A percentile compares a stretch with the other conserved stretches of the same genome.
Evolutionary conservation across 1,140 invertebrate species (phyloP).

Genomic region (Bombus soroeensis): DNA sequence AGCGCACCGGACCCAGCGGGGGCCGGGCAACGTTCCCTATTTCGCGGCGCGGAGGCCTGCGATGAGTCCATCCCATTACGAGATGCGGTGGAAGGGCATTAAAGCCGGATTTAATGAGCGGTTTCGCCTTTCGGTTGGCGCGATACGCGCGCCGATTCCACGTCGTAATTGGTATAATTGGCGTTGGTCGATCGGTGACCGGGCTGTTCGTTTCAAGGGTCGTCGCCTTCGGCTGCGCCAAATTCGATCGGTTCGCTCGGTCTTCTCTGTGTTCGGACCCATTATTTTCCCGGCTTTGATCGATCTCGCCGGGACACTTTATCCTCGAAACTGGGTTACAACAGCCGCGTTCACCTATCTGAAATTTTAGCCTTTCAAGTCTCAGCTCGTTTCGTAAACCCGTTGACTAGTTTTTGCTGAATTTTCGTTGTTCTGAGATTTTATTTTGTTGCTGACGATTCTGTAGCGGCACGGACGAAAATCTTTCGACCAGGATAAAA

Average conservation of each 20-base stretch:
- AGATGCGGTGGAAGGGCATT: conserved; percentile 41
- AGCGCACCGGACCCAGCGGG: conserved; percentile 34
- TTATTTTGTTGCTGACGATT: no score
- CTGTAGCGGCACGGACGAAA: no score
- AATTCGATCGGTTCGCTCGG: neutral
- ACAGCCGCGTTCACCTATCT: no score
- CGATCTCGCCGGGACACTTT: neutral
- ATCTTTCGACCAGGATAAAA: neutral
- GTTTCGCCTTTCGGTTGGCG: conserved; percentile 68
- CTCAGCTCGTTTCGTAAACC: no score
- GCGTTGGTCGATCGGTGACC: conserved; percentile 17
- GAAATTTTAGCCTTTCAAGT: no score
- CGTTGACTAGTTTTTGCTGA: no score
- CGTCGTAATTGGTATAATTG: conserved; percentile 70
- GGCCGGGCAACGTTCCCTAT: conserved; percentile 44
- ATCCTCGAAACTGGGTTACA: neutral
- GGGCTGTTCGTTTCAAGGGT: neutral
- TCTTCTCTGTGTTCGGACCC: no score
- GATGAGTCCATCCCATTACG: conserved; percentile 48
- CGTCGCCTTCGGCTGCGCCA: neutral
- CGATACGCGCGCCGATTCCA: conserved; percentile 67
- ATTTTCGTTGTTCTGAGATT: no score
- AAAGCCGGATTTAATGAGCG: conserved; percentile 67
- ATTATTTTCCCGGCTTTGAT: neutral
- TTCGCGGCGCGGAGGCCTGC: conserved; percentile 17